Evolutionary conservation across 2,797 vertebrate species (phyloP).

Genomic region (Amphiprion clarkii): DNA sequence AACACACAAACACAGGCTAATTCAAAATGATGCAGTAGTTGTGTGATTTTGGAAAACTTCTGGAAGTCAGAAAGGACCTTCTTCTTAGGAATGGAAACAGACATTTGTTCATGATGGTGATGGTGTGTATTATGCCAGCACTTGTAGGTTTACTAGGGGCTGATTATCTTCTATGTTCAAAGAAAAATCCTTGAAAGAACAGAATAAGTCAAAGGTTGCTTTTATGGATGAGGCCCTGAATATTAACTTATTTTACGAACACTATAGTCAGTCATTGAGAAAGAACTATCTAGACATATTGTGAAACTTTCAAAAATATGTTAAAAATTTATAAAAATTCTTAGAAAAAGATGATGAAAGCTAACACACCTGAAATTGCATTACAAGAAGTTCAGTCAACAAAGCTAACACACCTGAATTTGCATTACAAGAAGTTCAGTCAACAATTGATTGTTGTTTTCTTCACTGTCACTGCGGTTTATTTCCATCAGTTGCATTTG

Average conservation of each 20-base stretch:
- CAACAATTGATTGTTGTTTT: background rate
- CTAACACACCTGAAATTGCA: background rate
- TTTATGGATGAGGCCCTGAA: slow-evolving; percentile 15
- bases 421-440: background rate
- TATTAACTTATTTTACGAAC: slow-evolving; percentile 17
- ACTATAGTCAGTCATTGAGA: background rate
- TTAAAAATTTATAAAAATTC: background rate
- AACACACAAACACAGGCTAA: slow-evolving; percentile 1
- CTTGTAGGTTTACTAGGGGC: background rate
- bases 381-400: background rate
- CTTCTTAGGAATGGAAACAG: too few species aligned
- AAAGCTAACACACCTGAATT: too few species aligned
- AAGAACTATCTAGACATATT: slow-evolving; percentile 12
- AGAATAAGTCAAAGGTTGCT: slow-evolving; percentile 28
- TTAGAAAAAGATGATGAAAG: too few species aligned
- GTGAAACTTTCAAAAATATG: background rate
- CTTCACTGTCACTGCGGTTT: background rate
- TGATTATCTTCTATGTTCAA: background rate
- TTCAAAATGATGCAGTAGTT: background rate
- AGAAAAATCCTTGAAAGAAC: background rate
- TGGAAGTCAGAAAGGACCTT: too few species aligned
- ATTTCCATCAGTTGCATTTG: too few species aligned
- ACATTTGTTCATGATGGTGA: too few species aligned
- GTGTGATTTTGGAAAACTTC: background rate
- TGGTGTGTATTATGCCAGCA: too few species aligned